phyloP scores from a whole-genome alignment of 1,140 invertebrate species.

The Pogonus chalceus region DNA sequence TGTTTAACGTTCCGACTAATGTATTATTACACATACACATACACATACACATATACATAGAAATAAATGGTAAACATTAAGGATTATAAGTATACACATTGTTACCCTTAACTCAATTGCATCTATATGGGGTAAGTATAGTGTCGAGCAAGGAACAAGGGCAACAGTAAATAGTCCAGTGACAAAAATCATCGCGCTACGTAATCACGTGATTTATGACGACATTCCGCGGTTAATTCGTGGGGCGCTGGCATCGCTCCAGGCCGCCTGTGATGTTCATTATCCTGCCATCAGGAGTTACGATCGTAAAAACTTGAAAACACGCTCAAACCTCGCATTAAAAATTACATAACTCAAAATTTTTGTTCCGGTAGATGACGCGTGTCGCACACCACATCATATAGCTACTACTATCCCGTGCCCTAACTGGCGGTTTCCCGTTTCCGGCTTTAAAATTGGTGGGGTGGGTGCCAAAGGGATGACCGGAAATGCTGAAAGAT shows the following conservation, averaged over 20 bases:
- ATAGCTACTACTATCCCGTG: constrained; percentile 28
- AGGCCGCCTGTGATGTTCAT: constrained; percentile 18
- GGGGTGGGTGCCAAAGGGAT: no score
- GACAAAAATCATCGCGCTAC: constrained; percentile 31
- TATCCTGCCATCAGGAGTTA: constrained; percentile 11
- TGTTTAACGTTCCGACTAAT: no score
- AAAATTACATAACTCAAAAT: constrained; percentile 33
- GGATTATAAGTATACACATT: neutral
- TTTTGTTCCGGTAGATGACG: constrained; percentile 25
- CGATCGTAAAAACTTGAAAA: constrained; percentile 9
- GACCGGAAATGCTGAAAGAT: no score
- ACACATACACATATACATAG: no score
- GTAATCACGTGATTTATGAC: constrained; percentile 32
- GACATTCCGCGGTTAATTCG: constrained; percentile 26
- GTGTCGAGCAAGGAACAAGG: neutral
- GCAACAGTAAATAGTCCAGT: constrained; percentile 27
- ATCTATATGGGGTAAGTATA: constrained; percentile 15
- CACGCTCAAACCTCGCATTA: constrained; percentile 22
- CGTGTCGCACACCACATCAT: constrained; percentile 25
- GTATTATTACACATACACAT: no score
- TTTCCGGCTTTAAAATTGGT: no score
- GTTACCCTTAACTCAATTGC: constrained; percentile 18
- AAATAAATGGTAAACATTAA: no score
- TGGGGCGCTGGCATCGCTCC: constrained; percentile 18
- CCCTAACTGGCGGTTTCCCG: neutral